phyloP scores from a whole-genome alignment of 2,888 invertebrate genomes.

The Brachynemurus nebulosus region DNA sequence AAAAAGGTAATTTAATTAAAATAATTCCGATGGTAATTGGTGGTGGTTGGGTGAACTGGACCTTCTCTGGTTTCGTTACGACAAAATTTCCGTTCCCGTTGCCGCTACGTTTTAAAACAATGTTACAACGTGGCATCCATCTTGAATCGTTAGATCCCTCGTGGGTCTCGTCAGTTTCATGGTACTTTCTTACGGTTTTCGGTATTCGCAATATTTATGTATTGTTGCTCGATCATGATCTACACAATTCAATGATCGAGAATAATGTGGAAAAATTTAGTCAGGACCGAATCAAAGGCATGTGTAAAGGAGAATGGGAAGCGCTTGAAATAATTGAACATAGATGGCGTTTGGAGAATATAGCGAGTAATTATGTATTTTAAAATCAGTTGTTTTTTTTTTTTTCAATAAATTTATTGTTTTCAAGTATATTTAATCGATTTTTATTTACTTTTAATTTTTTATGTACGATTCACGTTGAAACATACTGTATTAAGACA shows the following conservation, averaged over 20 bases:
- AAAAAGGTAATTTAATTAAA: constrained; percentile 95
- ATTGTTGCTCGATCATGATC: constrained; percentile 76
- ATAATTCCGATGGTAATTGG: constrained; percentile 98
- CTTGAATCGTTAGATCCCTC: constrained; percentile 90
- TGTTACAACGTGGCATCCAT: constrained; percentile 97
- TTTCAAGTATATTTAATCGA: not conserved
- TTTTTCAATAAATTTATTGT: constrained; percentile 1
- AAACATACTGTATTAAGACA: too few species aligned
- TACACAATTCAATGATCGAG: not conserved
- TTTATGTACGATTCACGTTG: too few species aligned
- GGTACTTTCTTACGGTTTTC: constrained; percentile 99
- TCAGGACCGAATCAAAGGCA: constrained; percentile 96
- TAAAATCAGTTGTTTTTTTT: not conserved
- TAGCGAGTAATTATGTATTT: constrained; percentile 52
- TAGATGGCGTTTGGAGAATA: constrained; percentile 72
- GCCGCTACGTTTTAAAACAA: constrained; percentile 95
- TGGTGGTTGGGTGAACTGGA: constrained; percentile 99
- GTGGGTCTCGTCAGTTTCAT: constrained; percentile 99
- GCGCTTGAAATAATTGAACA: constrained; percentile 94
- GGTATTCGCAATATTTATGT: constrained; percentile 95
- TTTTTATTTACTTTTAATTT: too few species aligned
- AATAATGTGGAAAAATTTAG: constrained; percentile 67
- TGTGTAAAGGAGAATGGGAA: constrained; percentile 99
- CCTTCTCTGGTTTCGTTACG: constrained; percentile 98
- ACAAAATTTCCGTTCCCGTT: constrained; percentile 98